phyloP scores from a whole-genome alignment of 1,140 invertebrate species.

The Drosophila nannoptera region DNA sequence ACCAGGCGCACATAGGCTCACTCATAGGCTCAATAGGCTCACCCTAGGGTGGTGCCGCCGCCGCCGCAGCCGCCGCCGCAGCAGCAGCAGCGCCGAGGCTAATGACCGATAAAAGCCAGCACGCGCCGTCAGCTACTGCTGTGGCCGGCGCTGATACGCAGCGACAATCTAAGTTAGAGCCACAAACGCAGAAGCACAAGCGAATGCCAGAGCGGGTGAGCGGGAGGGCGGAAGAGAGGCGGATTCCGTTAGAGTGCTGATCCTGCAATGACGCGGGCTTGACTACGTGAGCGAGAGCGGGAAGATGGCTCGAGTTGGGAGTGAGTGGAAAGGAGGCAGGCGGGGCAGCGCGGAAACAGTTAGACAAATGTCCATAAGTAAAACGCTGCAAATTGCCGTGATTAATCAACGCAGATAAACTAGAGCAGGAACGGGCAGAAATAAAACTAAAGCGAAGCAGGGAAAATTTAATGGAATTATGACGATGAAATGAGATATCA shows the following conservation, averaged over 20 bases:
- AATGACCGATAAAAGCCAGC: slow-evolving; percentile 73
- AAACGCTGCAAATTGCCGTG: too few species aligned
- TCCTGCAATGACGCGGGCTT: background rate
- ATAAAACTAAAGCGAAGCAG: too few species aligned
- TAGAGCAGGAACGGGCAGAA: too few species aligned
- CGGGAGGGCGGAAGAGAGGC: background rate
- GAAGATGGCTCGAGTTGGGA: too few species aligned
- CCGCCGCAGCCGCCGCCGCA: background rate
- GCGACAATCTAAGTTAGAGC: slow-evolving; percentile 10
- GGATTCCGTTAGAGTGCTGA: slow-evolving; percentile 3
- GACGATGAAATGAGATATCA: too few species aligned
- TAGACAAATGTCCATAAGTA: background rate
- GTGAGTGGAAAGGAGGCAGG: background rate
- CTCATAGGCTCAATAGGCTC: slow-evolving; percentile 31
- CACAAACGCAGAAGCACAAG: background rate
- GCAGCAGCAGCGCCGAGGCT: slow-evolving; percentile 40
- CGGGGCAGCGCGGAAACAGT: background rate
- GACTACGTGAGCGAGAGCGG: background rate
- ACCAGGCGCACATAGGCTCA: slow-evolving; percentile 30
- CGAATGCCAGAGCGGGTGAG: background rate
- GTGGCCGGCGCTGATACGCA: slow-evolving; percentile 19
- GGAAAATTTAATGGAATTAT: too few species aligned
- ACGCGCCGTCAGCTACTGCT: slow-evolving; percentile 47
- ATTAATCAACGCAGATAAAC: too few species aligned
- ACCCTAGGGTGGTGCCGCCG: slow-evolving; percentile 1